phyloP scores from a whole-genome alignment of 2,888 invertebrate species.

The Zaprionus bogoriensis region DNA sequence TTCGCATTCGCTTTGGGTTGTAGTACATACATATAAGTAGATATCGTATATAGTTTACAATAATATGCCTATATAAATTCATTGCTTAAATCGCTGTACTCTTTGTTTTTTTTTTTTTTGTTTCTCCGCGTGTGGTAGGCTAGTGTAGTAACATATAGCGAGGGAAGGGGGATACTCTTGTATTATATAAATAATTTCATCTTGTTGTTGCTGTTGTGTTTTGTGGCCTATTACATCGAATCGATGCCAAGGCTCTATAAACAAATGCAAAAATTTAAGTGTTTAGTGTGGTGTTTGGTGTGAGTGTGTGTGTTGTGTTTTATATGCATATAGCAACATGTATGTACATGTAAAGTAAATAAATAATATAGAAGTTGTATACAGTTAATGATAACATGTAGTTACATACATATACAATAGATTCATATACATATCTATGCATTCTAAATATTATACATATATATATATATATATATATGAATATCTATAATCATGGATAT shows the following conservation, averaged over 20 bases:
- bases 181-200: not conserved
- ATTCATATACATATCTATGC: slow-evolving; percentile 9
- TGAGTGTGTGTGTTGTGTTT: slow-evolving; percentile 23
- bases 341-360: slow-evolving; percentile 60
- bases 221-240: slow-evolving; percentile 6
- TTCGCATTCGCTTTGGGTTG: slow-evolving; percentile 20
- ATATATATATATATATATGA: slow-evolving; percentile 6
- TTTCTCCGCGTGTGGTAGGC: slow-evolving; percentile 1
- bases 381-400: slow-evolving; percentile 44
- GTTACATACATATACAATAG: slow-evolving; percentile 20
- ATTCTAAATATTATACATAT: too few relatives aligned
- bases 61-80: slow-evolving; percentile 69
- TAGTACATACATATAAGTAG: slow-evolving; percentile 43
- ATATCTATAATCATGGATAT: not conserved
- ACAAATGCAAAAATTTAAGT: slow-evolving; percentile 52
- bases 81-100: slow-evolving; percentile 73
- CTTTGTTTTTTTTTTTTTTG: slow-evolving; percentile 14
- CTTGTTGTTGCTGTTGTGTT: not conserved
- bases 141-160: slow-evolving; percentile 4
- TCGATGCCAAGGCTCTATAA: slow-evolving; percentile 25
- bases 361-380: slow-evolving; percentile 53
- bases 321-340: slow-evolving; percentile 59
- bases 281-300: slow-evolving; percentile 23
- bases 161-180: slow-evolving; percentile 2
- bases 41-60: slow-evolving; percentile 68